phyloP scores from a whole-genome alignment of 1,140 invertebrate species.

The Hylyphantes graminicola region DNA sequence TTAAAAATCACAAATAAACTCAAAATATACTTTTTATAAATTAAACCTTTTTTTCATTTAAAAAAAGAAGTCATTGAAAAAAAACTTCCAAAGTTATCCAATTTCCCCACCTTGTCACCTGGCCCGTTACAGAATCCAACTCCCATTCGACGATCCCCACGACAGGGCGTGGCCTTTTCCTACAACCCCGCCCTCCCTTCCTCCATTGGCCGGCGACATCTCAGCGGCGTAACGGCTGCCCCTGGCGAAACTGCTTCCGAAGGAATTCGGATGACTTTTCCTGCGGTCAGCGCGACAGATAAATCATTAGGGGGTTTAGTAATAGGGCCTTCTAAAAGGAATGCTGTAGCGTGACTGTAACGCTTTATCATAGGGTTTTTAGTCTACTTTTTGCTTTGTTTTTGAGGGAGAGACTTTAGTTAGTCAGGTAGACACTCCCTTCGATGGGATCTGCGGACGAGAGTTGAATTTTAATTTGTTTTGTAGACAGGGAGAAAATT shows the following conservation, averaged over 20 bases:
- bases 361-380: slow-evolving; percentile 33
- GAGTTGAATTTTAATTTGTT: no score
- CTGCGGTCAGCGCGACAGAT: slow-evolving; percentile 7
- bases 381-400: not conserved
- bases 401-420: no score
- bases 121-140: not conserved
- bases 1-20: no score
- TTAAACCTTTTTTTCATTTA: no score
- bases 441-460: no score
- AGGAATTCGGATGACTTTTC: slow-evolving; percentile 24
- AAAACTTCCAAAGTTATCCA: no score
- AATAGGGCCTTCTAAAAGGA: slow-evolving; percentile 35
- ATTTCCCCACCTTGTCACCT: not conserved
- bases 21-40: no score
- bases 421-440: slow-evolving; percentile 6
- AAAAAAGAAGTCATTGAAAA: no score
- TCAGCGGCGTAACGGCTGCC: slow-evolving; percentile 9
- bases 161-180: not conserved
- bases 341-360: slow-evolving; percentile 35
- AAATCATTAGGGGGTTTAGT: slow-evolving; percentile 54
- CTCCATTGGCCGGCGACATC: not conserved
- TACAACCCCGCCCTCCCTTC: not conserved
- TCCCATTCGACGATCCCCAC: not conserved
- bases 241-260: not conserved
- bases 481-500: no score